Evolutionary conservation across 2,888 invertebrate species (phyloP).

Genomic region (Euphydryas editha): DNA sequence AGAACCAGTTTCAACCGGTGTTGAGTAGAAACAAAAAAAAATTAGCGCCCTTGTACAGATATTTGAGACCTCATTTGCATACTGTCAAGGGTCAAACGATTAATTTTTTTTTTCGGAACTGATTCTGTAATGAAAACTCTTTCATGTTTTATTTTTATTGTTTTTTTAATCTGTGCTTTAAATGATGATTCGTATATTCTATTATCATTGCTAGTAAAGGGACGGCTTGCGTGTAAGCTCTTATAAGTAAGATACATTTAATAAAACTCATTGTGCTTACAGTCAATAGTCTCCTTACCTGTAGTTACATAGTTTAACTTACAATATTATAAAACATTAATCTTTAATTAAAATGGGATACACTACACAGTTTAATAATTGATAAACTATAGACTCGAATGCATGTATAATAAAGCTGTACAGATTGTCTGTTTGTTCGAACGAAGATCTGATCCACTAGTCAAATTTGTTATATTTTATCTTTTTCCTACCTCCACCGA

Average conservation of each 20-base stretch:
- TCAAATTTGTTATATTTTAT: no score
- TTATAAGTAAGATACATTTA: not conserved
- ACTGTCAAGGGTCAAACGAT: slow-evolving; percentile 46
- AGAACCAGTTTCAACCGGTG: slow-evolving; percentile 42
- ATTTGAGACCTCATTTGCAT: slow-evolving; percentile 55
- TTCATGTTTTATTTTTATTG: slow-evolving; percentile 28
- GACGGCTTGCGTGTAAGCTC: not conserved
- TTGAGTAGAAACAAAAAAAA: slow-evolving; percentile 54
- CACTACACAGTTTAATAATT: no score
- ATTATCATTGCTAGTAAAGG: slow-evolving; percentile 9
- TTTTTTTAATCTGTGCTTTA: slow-evolving; percentile 21
- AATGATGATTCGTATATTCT: slow-evolving; percentile 21
- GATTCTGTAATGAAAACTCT: slow-evolving; percentile 24
- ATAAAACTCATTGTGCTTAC: not conserved
- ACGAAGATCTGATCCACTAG: no score
- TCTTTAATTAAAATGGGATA: no score
- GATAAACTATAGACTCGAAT: no score
- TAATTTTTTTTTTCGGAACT: slow-evolving; percentile 20
- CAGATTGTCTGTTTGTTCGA: no score
- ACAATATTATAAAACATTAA: no score
- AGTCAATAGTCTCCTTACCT: no score
- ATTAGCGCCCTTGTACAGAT: slow-evolving; percentile 58
- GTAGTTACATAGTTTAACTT: no score
- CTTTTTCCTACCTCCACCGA: no score
- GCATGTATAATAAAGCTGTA: no score